Base-by-base conservation (phyloP, 1,140 invertebrate species). In the Lithobius niger region DNA sequence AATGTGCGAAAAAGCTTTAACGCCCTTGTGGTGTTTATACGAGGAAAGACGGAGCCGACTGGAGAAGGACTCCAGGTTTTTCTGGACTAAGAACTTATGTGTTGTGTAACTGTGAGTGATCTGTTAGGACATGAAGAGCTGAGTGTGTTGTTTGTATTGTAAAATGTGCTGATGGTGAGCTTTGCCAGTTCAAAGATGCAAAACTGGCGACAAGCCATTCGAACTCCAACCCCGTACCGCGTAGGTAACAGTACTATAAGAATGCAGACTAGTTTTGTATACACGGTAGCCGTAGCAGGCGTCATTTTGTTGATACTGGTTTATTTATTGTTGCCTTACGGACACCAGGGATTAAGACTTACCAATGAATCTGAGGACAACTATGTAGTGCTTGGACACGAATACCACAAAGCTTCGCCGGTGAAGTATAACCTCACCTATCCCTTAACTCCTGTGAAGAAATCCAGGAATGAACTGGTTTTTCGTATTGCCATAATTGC, bases 371-470 rank as follows among this genome's bases (percentile, higher is more conserved):
- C 54, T 47, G 45, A 56, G 36, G n/a, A 53, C 57, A 15, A 54
- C 55, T 40, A 54, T 54, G 21, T 54, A 47, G 54, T 40, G 47
- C 57, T 56, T 52, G 13, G 43, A 52, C 62, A 25, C 16, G 57
- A 25, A 50, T 60, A 57, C 57, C 60, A 40, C 52, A 54, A 27
- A 61, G 54, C 22, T 52, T n/a, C n/a, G n/a, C n/a, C n/a, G n/a
- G n/a, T n/a, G n/a, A n/a, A n/a, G n/a, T 92, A 90, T 65, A 90
- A 93, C 66, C 66, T 73, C 22, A 92, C 85, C 15, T 97, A 96
- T 74, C 92, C 93, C 1, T 66, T 93, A 13, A 83, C 86, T 0
- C 60, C 73, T n/a, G 83, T 88, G 0, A 65, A 80, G 2, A 71
- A 75, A 59, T 76, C 74, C 25, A 72, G 74, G 4, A 78, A 77